A percentile compares a stretch with the other conserved stretches of the same genome.
phyloP scores from a whole-genome alignment of 2,797 vertebrate species.

The Enteromius fasciolatus region DNA sequence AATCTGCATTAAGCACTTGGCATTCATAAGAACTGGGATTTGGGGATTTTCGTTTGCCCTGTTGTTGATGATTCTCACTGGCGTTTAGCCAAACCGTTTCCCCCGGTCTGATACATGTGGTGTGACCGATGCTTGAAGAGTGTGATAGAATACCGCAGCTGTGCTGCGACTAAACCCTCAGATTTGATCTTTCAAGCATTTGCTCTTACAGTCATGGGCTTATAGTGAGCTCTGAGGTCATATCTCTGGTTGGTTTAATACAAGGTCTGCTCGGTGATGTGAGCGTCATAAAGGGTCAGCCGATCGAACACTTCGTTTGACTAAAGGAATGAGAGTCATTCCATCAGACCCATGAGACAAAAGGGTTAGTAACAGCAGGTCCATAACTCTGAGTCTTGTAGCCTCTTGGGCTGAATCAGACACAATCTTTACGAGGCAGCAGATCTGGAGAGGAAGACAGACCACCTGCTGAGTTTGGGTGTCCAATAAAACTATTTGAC shows the following conservation, averaged over 20 bases:
- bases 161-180: slow-evolving; percentile 21
- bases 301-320: not conserved
- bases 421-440: not conserved
- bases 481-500: not conserved
- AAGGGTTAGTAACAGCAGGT: not conserved
- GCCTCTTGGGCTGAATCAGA: not conserved
- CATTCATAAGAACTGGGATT: slow-evolving; percentile 1
- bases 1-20: slow-evolving; percentile 7
- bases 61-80: slow-evolving; percentile 14
- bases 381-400: not conserved
- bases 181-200: slow-evolving; percentile 30
- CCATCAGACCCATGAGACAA: not conserved
- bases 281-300: not conserved
- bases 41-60: slow-evolving; percentile 14
- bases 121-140: slow-evolving; percentile 19
- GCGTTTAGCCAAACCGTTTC: not conserved
- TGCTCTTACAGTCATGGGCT: not conserved
- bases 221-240: not conserved
- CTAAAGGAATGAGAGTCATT: slow-evolving; percentile 17
- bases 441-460: not conserved
- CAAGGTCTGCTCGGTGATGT: not conserved
- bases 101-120: not conserved
- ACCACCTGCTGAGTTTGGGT: not conserved
- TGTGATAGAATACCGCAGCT: slow-evolving; percentile 44
- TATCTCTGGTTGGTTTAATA: slow-evolving; percentile 13